Evolutionary conservation across 2,113 vertebrate genomes (phyloP).

Genomic region (Pollimyrus isidori): DNA sequence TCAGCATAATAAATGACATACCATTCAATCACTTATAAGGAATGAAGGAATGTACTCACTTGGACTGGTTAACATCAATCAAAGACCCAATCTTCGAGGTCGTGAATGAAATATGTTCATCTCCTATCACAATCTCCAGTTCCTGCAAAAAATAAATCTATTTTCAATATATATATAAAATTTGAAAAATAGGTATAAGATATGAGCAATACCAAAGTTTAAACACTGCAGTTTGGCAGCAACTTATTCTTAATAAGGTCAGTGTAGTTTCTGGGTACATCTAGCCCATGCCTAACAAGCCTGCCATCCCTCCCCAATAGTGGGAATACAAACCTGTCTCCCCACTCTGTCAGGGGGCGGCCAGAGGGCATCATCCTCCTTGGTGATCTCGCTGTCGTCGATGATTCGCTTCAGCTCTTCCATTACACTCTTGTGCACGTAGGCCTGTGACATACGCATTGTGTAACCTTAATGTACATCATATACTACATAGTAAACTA

Average conservation of each 20-base stretch:
- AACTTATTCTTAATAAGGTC: not conserved
- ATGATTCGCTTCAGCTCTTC: slow-evolving; percentile 97
- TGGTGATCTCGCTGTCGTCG: slow-evolving; percentile 97
- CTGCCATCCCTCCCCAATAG: not conserved
- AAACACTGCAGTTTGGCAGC: not conserved
- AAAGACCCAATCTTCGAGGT: slow-evolving; percentile 98
- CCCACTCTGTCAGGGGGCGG: slow-evolving; percentile 93
- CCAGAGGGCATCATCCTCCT: slow-evolving; percentile 95
- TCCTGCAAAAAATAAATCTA: slow-evolving; percentile 60
- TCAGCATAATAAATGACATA: not conserved
- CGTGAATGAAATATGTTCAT: slow-evolving; percentile 98
- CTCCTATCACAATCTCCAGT: slow-evolving; percentile 96
- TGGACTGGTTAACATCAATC: slow-evolving; percentile 98
- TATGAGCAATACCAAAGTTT: not conserved
- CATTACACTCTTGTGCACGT: slow-evolving; percentile 98
- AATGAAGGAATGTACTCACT: slow-evolving; percentile 68
- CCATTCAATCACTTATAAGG: not conserved
- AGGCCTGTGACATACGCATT: slow-evolving; percentile 62
- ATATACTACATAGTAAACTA: not conserved
- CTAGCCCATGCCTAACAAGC: not conserved
- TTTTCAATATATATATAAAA: not conserved
- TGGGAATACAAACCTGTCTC: slow-evolving; percentile 71
- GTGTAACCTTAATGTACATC: not conserved
- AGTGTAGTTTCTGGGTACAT: not conserved
- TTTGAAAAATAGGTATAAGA: not conserved